phyloP scores from a whole-genome alignment of 2,797 vertebrate species.

The Knipowitschia caucasica region DNA sequence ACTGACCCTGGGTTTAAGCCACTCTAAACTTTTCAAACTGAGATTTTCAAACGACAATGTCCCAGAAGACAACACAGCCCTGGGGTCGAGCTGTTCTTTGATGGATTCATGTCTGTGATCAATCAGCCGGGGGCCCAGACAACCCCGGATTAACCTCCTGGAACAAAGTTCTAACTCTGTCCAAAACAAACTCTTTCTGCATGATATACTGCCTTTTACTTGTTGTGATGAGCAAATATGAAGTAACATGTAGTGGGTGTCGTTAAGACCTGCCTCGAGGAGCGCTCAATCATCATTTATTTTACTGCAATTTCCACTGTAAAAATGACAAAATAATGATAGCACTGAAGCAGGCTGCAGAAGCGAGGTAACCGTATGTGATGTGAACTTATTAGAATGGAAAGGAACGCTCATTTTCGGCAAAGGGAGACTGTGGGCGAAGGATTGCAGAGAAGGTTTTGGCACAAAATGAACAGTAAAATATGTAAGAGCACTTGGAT shows the following conservation, averaged over 20 bases:
- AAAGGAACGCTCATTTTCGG: slow-evolving; percentile 55
- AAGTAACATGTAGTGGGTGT: slow-evolving; percentile 13
- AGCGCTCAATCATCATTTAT: slow-evolving; percentile 17
- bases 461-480: slow-evolving; percentile 37
- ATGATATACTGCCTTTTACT: slow-evolving; percentile 18
- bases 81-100: slow-evolving; percentile 61
- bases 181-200: slow-evolving; percentile 29
- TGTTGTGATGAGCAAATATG: slow-evolving; percentile 35
- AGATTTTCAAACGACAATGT: slow-evolving; percentile 54
- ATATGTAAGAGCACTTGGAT: slow-evolving; percentile 61
- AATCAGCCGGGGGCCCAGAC: slow-evolving; percentile 71
- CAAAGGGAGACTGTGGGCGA: slow-evolving; percentile 54
- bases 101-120: slow-evolving; percentile 75
- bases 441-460: slow-evolving; percentile 44
- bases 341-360: slow-evolving; percentile 12
- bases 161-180: slow-evolving; percentile 44
- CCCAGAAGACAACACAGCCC: slow-evolving; percentile 68
- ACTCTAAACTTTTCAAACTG: slow-evolving; percentile 51
- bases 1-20: slow-evolving; percentile 10
- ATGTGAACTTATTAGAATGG: slow-evolving; percentile 40
- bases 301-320: slow-evolving; percentile 36
- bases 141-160: slow-evolving; percentile 62
- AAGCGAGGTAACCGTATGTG: slow-evolving; percentile 30
- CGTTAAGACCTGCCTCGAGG: slow-evolving; percentile 22
- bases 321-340: slow-evolving; percentile 45